These are phyloP conservation scores for Vicugna pacos DNA, from an alignment of 2,113 vertebrate genomes.

Conservation along the genomic window DNA sequence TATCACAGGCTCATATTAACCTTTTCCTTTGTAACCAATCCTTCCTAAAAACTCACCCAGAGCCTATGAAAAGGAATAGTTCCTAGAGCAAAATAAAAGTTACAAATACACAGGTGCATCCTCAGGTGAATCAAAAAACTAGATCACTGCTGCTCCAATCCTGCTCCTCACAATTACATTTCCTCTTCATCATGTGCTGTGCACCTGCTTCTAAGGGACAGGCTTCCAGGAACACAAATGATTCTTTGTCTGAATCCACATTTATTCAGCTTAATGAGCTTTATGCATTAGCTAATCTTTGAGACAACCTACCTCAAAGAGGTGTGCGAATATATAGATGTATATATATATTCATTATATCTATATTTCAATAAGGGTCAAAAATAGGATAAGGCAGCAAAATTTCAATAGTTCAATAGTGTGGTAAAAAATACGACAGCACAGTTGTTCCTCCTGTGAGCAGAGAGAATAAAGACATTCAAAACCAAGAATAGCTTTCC, in stretches of 20 bases:
- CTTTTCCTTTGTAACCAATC: background rate
- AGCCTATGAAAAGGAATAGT: conserved; percentile 43
- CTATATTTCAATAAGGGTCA: background rate
- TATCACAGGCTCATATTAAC: background rate
- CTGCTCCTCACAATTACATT: conserved; percentile 29
- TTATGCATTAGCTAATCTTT: conserved; percentile 58
- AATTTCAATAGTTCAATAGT: background rate
- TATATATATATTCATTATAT: background rate
- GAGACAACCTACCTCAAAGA: conserved; percentile 59
- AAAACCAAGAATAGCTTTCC: conserved; percentile 60
- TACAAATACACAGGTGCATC: conserved; percentile 57
- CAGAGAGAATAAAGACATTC: conserved; percentile 59
- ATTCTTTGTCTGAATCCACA: conserved; percentile 60
- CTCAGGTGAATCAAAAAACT: conserved; percentile 60
- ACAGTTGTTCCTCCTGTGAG: background rate
- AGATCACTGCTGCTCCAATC: background rate
- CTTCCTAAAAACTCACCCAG: background rate
- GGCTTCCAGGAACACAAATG: conserved; percentile 21
- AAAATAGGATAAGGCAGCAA: conserved; percentile 29
- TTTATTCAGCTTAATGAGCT: conserved; percentile 65
- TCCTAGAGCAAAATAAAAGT: conserved; percentile 47
- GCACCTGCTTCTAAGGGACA: conserved; percentile 60
- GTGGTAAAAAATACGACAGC: background rate
- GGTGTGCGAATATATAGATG: background rate
- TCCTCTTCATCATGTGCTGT: conserved; percentile 27